Evolutionary conservation across 2,888 invertebrate genomes (phyloP), one percentile per base, ranked within the genome.

Genomic region (Cheilosia soror): DNA sequence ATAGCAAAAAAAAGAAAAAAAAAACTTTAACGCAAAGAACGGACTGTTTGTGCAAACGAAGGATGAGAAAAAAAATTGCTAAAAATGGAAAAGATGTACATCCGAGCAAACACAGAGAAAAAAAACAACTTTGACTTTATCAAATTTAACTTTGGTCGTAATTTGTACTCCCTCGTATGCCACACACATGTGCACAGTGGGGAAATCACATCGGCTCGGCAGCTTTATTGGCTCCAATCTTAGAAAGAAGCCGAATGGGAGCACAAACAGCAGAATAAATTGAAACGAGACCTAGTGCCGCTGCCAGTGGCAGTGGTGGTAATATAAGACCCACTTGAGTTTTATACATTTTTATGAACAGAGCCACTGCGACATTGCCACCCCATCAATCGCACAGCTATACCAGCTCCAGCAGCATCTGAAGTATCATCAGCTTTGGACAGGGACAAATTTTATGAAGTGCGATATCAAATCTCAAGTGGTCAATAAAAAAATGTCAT

Each of bases 71-170:
- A 84, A 66, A 71, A 65, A 75, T 71, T 62, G 27, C 25, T 47
- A 72, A 65, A 84, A 76, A 62, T 76, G 44, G 60, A 65, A 76
- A 76, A 76, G 66, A 69, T 80, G 71, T 81, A 81, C 80, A 80
- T 80, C 62, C 71, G 53, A 53, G 65, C 65, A 69, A 84, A 71
- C 58, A 71, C 51, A 47, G 13, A 58, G 51, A 62, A 53, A 33
- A 53, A 25, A 33, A 53, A 79, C 47, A 79, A 85, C 76, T 81
- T 77, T 81, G 85, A 85, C 85, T 85, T 85, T 85, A 85, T 85
- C 85, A 85, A 85, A 85, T 85, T 72, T 81, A 85, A 85, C 85
- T 85, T 85, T 85, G 81, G 85, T 81, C 85, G 77, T 85, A 81
- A 85, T 85, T 81, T 85, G 72, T 51, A 81, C 76, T 68, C 68